A percentile compares a stretch with the other conserved stretches of the same genome.
These are phyloP conservation scores for Peromyscus leucopus DNA, from an alignment of 2,113 vertebrate genomes.

Conservation along the genomic window DNA sequence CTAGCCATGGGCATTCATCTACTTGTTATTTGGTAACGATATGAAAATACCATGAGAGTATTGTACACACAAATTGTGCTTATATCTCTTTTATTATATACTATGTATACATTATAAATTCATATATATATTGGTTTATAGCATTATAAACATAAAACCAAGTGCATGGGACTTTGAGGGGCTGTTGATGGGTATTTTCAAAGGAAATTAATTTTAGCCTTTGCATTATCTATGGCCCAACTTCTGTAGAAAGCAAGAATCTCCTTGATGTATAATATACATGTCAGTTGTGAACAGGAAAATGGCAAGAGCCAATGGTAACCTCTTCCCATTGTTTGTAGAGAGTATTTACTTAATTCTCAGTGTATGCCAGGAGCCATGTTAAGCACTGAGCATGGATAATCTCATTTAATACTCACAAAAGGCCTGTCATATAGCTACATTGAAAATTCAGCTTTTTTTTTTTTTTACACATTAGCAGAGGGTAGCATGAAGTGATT, in stretches of 20 bases:
- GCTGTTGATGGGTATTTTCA: neutral
- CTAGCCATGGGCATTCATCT: neutral
- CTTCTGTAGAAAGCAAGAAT: neutral
- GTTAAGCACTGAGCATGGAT: neutral
- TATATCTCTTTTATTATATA: neutral
- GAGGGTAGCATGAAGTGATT: neutral
- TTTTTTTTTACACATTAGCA: neutral
- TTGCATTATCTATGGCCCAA: neutral
- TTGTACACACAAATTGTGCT: neutral
- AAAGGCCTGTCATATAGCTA: neutral
- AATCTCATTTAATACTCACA: slow-evolving; percentile 45
- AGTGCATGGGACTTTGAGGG: neutral
- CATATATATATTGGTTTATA: neutral
- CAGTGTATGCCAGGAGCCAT: neutral
- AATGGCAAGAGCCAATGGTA: neutral
- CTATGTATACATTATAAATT: neutral
- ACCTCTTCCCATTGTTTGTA: neutral
- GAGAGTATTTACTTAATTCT: neutral
- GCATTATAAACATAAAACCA: slow-evolving; percentile 2
- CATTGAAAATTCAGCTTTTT: neutral
- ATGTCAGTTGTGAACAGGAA: neutral
- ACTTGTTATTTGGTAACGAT: neutral
- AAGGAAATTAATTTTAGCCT: neutral
- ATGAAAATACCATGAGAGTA: neutral
- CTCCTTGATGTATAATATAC: neutral